Conservation (phyloP, 1,140 invertebrate species). For the Diuraphis noxia region DNA sequence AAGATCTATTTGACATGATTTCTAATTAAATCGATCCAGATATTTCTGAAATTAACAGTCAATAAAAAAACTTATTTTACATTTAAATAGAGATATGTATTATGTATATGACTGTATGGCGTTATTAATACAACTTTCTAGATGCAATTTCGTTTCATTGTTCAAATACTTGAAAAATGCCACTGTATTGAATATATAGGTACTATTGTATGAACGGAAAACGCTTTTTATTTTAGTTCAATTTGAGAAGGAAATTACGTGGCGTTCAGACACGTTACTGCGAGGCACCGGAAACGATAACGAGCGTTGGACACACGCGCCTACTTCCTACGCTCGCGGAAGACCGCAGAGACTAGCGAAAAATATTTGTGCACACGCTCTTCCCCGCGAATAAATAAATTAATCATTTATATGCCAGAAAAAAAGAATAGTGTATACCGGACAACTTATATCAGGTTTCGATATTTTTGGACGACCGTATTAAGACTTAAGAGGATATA, state of each 20-base stretch:
- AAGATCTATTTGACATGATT: too few relatives aligned
- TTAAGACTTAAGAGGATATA: neutral
- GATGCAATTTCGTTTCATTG: neutral
- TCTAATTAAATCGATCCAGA: neutral
- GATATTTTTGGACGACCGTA: neutral
- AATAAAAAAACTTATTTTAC: neutral
- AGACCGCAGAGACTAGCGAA: neutral
- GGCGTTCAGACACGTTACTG: neutral
- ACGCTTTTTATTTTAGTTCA: neutral
- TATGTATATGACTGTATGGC: neutral
- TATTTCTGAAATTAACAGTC: neutral
- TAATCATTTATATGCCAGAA: neutral
- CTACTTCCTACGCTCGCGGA: neutral
- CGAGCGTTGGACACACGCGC: neutral
- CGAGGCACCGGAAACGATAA: neutral
- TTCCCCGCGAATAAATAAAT: neutral
- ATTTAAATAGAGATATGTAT: neutral
- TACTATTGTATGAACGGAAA: neutral
- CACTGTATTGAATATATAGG: neutral
- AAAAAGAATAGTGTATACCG: neutral
- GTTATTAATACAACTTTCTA: neutral
- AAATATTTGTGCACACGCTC: neutral
- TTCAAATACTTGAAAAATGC: neutral
- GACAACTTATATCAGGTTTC: conserved; percentile 8
- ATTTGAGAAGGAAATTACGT: neutral